Base-by-base conservation (phyloP, 2,113 vertebrate species). In the Sprattus sprattus region DNA sequence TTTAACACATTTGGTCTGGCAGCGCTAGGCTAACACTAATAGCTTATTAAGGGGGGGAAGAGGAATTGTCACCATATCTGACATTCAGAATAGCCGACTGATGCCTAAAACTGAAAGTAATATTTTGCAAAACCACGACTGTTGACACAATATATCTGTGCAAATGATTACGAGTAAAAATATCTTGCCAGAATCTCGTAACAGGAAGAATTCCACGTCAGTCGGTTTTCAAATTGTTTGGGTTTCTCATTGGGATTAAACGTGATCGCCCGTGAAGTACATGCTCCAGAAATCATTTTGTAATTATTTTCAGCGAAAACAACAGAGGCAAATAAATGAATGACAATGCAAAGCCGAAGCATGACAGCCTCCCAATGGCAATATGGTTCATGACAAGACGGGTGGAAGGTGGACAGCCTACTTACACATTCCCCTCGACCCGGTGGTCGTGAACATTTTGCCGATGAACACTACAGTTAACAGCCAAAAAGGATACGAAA, bases 401-500 rank as follows among this genome's bases (percentile, higher is more conserved):
- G 0, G 49, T 82, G 85, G 49, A 25, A n/a, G 0, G 25, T 16
- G 32, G n/a, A 46, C 75, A 45, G 82, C 39, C 81, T 86, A 95
- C 95, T 95, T 91, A 96, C 95, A 95, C 49, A 96, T 91, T 86
- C 95, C 94, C 81, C 94, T 91, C 6, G 95, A 95, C 47, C 95
- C 95, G 11, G 94, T 95, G 83, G 92, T 92, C 87, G 93, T 94
- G 84, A 96, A 96, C 95, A 96, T 96, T 75, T 18, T 85, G 49
- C 10, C 15, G 47, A 32, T 81, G 16, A 64, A 54, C 81, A 45
- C 8, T 83, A 32, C 25, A 52, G 28, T 39, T 39, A 39, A 39
- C 39, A 39, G 39, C 39, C 39, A 78, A 1, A 9, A 15, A 3
- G 39, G 22, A 60, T 46, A 47, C 82, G 57, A 32, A 75, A 75